A percentile compares a stretch with the other conserved stretches of the same genome.
These are phyloP conservation scores for Xestia sexstrigata DNA, from an alignment of 2,888 invertebrate genomes.

Conservation along the genomic window DNA sequence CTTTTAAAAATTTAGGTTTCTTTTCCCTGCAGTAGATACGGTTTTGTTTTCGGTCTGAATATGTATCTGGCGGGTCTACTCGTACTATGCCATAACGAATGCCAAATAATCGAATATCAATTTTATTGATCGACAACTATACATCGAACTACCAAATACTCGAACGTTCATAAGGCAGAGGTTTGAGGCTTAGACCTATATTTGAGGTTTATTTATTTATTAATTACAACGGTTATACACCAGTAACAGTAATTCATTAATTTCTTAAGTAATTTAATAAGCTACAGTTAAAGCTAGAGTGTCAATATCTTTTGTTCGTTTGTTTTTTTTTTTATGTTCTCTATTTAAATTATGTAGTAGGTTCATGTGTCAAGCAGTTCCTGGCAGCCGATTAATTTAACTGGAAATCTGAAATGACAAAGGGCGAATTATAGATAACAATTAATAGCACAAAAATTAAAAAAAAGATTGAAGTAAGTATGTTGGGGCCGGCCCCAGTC, in stretches of 20 bases:
- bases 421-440: background rate
- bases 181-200: no score
- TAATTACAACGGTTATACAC: no score
- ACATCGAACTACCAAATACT: no score
- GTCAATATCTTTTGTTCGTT: background rate
- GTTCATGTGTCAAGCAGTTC: background rate
- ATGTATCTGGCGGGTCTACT: no score
- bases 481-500: background rate
- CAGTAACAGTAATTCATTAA: no score
- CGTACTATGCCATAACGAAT: no score
- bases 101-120: no score
- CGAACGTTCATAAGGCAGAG: no score
- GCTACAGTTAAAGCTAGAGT: no score
- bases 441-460: background rate
- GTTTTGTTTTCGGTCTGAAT: background rate
- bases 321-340: background rate
- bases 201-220: no score
- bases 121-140: no score
- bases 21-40: background rate
- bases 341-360: background rate
- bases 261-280: no score
- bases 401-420: background rate
- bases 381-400: background rate
- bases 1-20: background rate
- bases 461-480: background rate